Percentiles rank a stretch among this genome's conserved stretches.
phyloP scores from a whole-genome alignment of 2,113 vertebrate species.

The Spea bombifrons region DNA sequence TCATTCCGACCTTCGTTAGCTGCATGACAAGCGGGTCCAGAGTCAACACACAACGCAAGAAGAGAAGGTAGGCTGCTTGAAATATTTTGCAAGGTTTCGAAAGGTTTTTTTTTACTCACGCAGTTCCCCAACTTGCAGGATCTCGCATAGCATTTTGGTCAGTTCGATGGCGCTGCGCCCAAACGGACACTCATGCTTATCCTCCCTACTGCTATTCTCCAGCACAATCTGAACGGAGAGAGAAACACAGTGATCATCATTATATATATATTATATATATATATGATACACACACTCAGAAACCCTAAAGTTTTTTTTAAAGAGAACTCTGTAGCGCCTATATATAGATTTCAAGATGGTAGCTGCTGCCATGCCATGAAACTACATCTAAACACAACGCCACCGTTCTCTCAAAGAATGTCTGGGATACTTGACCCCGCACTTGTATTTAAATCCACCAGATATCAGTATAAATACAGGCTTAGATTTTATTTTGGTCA shows the following conservation, averaged over 20 bases:
- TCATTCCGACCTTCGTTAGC: constrained; percentile 96
- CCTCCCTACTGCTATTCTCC: constrained; percentile 95
- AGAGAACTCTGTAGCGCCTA: too few species aligned
- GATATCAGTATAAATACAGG: too few species aligned
- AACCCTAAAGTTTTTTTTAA: too few species aligned
- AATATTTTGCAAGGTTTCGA: constrained; percentile 1
- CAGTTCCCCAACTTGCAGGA: constrained; percentile 94
- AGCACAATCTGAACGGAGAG: constrained; percentile 78
- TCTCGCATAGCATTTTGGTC: constrained; percentile 92
- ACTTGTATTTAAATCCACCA: too few species aligned
- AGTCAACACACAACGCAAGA: background rate
- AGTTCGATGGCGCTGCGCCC: constrained; percentile 97
- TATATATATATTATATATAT: too few species aligned
- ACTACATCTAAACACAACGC: too few species aligned
- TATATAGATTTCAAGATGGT: too few species aligned
- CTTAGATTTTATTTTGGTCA: too few species aligned
- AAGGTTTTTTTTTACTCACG: constrained; percentile 72
- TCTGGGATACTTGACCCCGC: too few species aligned
- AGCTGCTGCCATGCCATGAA: background rate
- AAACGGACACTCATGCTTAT: constrained; percentile 95
- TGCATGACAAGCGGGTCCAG: constrained; percentile 48
- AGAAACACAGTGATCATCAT: too few species aligned
- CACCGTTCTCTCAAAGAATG: too few species aligned
- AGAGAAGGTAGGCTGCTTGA: background rate
- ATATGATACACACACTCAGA: too few species aligned